A percentile compares a stretch with the other conserved stretches of the same genome.
Evolutionary conservation across 2,888 invertebrate genomes (phyloP).

Genomic region (Patella caerulea): DNA sequence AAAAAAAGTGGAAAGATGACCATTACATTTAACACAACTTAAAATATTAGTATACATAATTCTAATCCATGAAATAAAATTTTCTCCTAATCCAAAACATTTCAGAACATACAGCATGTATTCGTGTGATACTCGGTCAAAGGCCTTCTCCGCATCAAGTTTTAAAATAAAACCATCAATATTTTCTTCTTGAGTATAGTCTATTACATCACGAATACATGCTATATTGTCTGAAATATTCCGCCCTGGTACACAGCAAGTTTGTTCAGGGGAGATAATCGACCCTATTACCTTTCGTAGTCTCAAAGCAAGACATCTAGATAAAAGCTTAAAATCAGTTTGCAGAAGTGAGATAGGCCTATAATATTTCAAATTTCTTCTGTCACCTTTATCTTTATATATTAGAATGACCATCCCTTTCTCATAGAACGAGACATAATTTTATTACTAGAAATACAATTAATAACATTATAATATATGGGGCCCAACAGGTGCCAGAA

Average conservation of each 20-base stretch:
- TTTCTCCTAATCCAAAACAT: constrained; percentile 40
- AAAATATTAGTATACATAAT: constrained; percentile 39
- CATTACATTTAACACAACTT: constrained; percentile 38
- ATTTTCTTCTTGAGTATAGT: constrained; percentile 41
- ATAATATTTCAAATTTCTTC: constrained; percentile 37
- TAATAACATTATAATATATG: constrained; percentile 20
- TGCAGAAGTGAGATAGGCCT: constrained; percentile 45
- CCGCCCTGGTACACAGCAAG: constrained; percentile 39
- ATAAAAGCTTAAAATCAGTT: constrained; percentile 44
- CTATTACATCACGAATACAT: constrained; percentile 36
- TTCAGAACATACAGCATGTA: constrained; percentile 38
- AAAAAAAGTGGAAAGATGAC: constrained; percentile 31
- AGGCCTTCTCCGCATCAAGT: constrained; percentile 48
- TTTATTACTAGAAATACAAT: constrained; percentile 25
- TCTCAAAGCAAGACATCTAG: constrained; percentile 38
- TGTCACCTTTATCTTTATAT: constrained; percentile 38
- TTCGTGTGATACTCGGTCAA: constrained; percentile 41
- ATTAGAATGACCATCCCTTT: constrained; percentile 30
- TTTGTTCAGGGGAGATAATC: constrained; percentile 40
- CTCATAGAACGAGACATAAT: constrained; percentile 26
- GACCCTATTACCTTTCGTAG: constrained; percentile 31
- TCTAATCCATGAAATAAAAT: constrained; percentile 40
- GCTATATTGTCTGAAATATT: constrained; percentile 45
- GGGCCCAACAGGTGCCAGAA: constrained; percentile 30
- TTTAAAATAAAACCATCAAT: constrained; percentile 34